Evolutionary conservation across 1,140 invertebrate genomes (phyloP), one percentile per base, ranked within the genome.

Genomic region (Cherax quadricarinatus): DNA sequence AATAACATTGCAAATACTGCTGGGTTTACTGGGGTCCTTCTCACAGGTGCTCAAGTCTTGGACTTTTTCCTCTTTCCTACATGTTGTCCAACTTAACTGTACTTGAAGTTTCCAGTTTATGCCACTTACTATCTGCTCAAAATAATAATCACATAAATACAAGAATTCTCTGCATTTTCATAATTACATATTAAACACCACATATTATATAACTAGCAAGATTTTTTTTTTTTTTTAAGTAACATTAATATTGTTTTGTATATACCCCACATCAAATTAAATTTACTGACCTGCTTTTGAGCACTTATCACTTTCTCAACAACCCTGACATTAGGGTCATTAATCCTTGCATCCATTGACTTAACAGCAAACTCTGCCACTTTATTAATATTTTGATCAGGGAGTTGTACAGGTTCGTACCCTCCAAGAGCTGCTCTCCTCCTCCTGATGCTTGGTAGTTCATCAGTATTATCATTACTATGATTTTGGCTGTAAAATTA

Each of bases 61-160:
- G 4, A 82, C 7, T 21, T 48, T 12, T 2, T 86, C 84, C 12
- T 80, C 85, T 78, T 87, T 86, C 70, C 12, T 53, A 60, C 90
- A 91, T 18, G 75, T 82, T 6, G 90, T 91, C 78, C 75, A 86
- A 14, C 66, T 57, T 41, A 91, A 57, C 57, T n/a, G 24, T 14
- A 91, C 24, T 66, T 91, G 53, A 57, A 91, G n/a, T 18, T 41
- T 81, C 84, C 78, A 86, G 16, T 91, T 82, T 21, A 66, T 21
- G 51, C 84, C 84, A 12, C 53, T 41, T 48, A 82, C 90, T n/a
- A 70, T 60, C 75, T 86, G 82, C 14, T 6, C 62, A 66, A 66
- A 66, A 66, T 30, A 66, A 66, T 6, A 21, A 66, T 16, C 81
- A 12, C 10, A 48, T 62, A 48, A 66, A 18, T 18, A 62, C 12